These are phyloP conservation scores for Nothocercus julius DNA, from an alignment of 2,113 vertebrate genomes.

Conservation along the genomic window DNA sequence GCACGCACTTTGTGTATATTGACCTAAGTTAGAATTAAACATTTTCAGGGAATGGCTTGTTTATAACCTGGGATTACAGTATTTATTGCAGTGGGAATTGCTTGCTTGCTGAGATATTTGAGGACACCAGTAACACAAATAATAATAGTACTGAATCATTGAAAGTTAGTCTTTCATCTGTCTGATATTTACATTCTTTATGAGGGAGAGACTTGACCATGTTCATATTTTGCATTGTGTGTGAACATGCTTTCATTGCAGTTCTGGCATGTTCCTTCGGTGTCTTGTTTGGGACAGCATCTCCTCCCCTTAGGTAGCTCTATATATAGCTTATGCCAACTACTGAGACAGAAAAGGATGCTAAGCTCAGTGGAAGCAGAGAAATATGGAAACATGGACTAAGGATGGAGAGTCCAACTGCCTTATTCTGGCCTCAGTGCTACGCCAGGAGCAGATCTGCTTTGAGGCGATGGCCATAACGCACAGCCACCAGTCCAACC, in stretches of 20 bases:
- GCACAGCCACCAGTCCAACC: not conserved
- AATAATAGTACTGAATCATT: slow-evolving; percentile 21
- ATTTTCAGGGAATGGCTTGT: slow-evolving; percentile 23
- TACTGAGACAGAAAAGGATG: not conserved
- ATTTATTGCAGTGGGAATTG: not conserved
- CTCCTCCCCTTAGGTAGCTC: not conserved
- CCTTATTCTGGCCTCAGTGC: not conserved
- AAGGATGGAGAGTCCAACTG: not conserved
- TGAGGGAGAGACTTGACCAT: not conserved
- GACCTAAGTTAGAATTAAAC: slow-evolving; percentile 21
- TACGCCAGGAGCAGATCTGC: accelerated
- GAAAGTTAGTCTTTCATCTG: slow-evolving; percentile 54
- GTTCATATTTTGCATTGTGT: not conserved
- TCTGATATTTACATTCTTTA: slow-evolving; percentile 59
- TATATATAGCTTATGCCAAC: not conserved
- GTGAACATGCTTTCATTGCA: not conserved
- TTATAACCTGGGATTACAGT: slow-evolving; percentile 18
- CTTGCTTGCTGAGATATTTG: slow-evolving; percentile 9
- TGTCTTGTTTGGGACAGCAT: not conserved
- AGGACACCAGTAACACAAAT: slow-evolving; percentile 44
- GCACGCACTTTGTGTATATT: slow-evolving; percentile 11
- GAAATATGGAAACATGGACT: not conserved
- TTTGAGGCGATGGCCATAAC: not conserved
- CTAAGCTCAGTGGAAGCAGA: not conserved
- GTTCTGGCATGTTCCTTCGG: not conserved